phyloP scores from a whole-genome alignment of 2,888 invertebrate species.

The Apotomis turbidana region DNA sequence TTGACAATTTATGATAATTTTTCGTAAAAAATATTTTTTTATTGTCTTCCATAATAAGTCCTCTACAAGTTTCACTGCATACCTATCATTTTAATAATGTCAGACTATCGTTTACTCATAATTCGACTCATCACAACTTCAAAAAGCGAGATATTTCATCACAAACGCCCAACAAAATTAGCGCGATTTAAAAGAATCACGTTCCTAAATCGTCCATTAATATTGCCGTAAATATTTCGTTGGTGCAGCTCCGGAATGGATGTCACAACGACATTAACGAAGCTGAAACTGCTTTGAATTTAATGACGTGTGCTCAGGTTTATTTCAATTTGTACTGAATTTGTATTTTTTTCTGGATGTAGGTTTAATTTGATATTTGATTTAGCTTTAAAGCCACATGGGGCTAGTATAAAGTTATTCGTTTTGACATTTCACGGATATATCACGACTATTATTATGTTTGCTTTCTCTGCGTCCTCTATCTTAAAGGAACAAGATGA shows the following conservation, averaged over 20 bases:
- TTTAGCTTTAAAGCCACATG: too few relatives aligned
- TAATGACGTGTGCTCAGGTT: slow-evolving; percentile 6
- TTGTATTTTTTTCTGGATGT: slow-evolving; percentile 5
- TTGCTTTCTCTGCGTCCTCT: too few relatives aligned
- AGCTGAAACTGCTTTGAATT: background rate
- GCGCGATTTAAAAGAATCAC: slow-evolving; percentile 71
- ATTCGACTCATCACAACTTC: background rate
- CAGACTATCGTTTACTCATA: background rate
- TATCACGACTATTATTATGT: too few relatives aligned
- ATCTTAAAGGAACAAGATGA: too few relatives aligned
- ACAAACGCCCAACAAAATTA: slow-evolving; percentile 62
- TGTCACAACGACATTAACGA: slow-evolving; percentile 47
- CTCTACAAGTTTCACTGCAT: background rate
- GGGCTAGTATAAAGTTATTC: too few relatives aligned
- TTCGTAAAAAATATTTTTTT: too few relatives aligned
- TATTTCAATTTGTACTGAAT: slow-evolving; percentile 14
- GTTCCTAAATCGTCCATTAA: slow-evolving; percentile 63
- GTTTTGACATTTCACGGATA: too few relatives aligned
- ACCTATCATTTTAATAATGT: background rate
- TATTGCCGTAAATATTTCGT: slow-evolving; percentile 65
- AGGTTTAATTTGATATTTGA: too few relatives aligned
- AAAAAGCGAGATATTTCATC: slow-evolving; percentile 6
- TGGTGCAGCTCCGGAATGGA: slow-evolving; percentile 44
- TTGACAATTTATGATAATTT: too few relatives aligned
- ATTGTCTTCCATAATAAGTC: too few relatives aligned